A percentile compares a stretch with the other conserved stretches of the same genome.
phyloP scores from a whole-genome alignment of 2,888 invertebrate species.

The Yponomeuta plumbellus region DNA sequence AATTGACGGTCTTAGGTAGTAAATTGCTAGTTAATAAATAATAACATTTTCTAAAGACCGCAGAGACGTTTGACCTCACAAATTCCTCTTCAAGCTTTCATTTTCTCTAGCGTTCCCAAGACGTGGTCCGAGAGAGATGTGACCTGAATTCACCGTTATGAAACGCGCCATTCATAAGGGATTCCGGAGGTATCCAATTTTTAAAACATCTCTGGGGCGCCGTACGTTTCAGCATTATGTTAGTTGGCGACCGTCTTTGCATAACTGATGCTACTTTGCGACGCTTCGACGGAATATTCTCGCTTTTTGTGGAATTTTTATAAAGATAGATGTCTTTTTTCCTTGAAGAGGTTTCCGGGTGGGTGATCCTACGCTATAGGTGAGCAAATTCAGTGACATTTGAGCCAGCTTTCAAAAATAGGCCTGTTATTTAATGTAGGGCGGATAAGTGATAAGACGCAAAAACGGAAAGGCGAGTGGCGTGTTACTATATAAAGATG shows the following conservation, averaged over 20 bases:
- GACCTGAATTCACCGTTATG: neutral
- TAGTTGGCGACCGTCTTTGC: slow-evolving; percentile 5
- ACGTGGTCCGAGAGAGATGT: neutral
- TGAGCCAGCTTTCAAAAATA: no score
- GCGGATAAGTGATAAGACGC: no score
- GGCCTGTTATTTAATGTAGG: no score
- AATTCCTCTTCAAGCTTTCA: neutral
- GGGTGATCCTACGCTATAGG: neutral
- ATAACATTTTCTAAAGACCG: no score
- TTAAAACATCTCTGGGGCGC: neutral
- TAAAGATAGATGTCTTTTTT: neutral
- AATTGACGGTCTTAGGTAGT: no score
- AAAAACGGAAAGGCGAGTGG: no score
- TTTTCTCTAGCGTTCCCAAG: neutral
- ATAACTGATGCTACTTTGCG: slow-evolving; percentile 1
- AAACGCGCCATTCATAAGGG: neutral
- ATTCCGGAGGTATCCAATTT: neutral
- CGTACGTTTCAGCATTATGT: slow-evolving; percentile 11
- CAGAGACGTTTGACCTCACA: no score
- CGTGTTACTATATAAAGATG: no score
- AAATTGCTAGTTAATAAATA: no score
- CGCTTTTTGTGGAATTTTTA: neutral
- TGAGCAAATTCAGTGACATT: no score
- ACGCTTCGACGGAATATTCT: neutral
- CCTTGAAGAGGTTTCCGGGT: neutral